Evolutionary conservation across 2,888 invertebrate species (phyloP), one percentile per base, ranked within the genome.

Genomic region (Drymonia ruficornis): DNA sequence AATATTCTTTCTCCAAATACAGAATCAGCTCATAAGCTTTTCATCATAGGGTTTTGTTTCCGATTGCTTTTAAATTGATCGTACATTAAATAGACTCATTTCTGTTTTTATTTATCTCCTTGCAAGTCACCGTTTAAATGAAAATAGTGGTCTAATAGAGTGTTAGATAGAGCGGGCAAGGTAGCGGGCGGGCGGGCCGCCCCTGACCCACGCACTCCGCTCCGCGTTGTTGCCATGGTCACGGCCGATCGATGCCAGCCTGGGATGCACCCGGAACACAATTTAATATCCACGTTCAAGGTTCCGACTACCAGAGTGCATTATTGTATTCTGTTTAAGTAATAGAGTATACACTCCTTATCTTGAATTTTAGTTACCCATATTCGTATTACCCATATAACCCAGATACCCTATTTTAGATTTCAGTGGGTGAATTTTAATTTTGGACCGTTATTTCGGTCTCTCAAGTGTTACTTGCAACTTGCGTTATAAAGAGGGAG

Each of bases 161-260:
- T 42, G 43, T 43, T 51, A 44, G 23, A 13, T 42, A 50, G 29
- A 18, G 19, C 42, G 13, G 28, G 16, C 13, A 36, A 12, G 23
- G 28, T 23, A 55, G 49, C 55, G 42, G 49, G 52, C 43, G 40
- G 51, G 46, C 48, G 50, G 46, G 54, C 56, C 81, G 87, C 80
- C 89, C 89, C 83, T 90, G 90, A 89, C 90, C 90, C 87, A 81
- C 86, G 83, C 84, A 82, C 79, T 76, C 67, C 58, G 70, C 75
- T 72, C 67, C 63, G 73, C 84, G 87, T 89, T 88, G 87, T 89
- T 88, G 80, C 87, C 89, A 91, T 89, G 86, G 89, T 83, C 89
- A 91, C 89, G 88, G 88, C 70, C 89, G 86, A 89, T 87, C 89
- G 87, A 90, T 90, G 70, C 65, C 63, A 51, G 67, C 63, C 52